Evolutionary conservation across 2,797 vertebrate species (phyloP).

Genomic region (Lutra lutra): DNA sequence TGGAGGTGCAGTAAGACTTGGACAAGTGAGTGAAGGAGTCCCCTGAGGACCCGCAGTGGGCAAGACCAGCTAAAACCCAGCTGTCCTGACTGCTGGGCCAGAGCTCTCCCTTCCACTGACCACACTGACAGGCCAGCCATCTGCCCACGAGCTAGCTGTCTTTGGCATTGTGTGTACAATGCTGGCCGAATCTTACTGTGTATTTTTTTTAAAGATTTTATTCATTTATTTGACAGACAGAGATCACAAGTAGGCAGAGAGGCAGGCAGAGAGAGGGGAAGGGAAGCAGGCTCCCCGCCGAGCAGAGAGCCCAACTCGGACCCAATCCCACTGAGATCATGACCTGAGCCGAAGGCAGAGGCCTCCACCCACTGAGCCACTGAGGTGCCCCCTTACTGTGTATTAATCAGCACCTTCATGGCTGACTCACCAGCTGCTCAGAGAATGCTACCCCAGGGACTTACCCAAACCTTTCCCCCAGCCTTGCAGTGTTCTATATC

Average conservation of each 20-base stretch:
- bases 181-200: not conserved
- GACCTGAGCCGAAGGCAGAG: too few species aligned
- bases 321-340: too few species aligned
- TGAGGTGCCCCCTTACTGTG: too few species aligned
- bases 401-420: not conserved
- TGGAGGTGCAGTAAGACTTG: not conserved
- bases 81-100: not conserved
- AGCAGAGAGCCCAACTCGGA: too few species aligned
- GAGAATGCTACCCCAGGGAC: not conserved
- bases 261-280: too few species aligned
- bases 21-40: not conserved
- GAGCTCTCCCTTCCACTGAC: not conserved
- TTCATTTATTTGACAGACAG: too few species aligned
- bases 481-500: not conserved
- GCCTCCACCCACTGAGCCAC: too few species aligned
- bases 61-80: not conserved
- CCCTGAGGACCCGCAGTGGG: not conserved
- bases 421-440: not conserved
- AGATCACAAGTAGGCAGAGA: too few species aligned
- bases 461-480: not conserved
- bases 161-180: not conserved
- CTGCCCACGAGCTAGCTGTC: not conserved
- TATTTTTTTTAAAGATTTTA: not conserved
- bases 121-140: not conserved
- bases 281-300: too few species aligned